Evolutionary conservation across 2,797 vertebrate genomes (phyloP).

Genomic region (Typhlichthys subterraneus): DNA sequence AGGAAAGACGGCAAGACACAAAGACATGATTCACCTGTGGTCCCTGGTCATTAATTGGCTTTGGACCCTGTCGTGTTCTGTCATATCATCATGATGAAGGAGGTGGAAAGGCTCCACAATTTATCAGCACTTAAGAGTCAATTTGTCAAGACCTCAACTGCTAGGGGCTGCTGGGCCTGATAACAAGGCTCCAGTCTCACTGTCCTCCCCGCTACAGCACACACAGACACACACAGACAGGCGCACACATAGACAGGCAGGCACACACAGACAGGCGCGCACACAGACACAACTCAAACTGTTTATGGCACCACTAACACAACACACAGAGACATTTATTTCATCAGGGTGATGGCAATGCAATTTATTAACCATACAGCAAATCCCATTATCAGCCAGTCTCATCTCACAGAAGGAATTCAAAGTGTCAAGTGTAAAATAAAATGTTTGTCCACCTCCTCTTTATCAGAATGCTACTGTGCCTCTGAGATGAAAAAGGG

Average conservation of each 20-base stretch:
- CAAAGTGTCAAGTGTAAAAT: conserved; percentile 7
- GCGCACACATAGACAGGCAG: conserved; percentile 2
- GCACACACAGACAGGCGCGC: too few relatives aligned
- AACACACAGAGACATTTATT: background rate
- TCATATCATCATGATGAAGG: conserved; percentile 60
- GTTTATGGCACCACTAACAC: conserved; percentile 8
- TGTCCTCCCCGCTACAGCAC: conserved; percentile 20
- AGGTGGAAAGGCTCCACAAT: conserved; percentile 56
- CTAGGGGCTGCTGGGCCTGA: conserved; percentile 54
- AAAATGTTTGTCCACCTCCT: conserved; percentile 23
- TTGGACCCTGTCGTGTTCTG: conserved; percentile 62
- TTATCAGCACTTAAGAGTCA: conserved; percentile 79
- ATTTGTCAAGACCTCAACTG: conserved; percentile 75
- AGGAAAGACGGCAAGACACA: conserved; percentile 33
- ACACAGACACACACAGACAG: conserved; percentile 3
- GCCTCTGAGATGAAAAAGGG: conserved; percentile 43
- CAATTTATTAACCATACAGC: conserved; percentile 2
- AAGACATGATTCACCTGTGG: conserved; percentile 72
- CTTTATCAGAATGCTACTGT: conserved; percentile 33
- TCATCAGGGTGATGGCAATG: background rate
- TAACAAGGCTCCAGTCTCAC: conserved; percentile 47
- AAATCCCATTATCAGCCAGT: background rate
- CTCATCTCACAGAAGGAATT: conserved; percentile 24
- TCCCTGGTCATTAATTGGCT: conserved; percentile 73
- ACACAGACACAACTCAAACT: conserved; percentile 16